These are phyloP conservation scores for Geopemphigus sp. DNA, from an alignment of 1,140 invertebrate genomes.

Conservation along the genomic window DNA sequence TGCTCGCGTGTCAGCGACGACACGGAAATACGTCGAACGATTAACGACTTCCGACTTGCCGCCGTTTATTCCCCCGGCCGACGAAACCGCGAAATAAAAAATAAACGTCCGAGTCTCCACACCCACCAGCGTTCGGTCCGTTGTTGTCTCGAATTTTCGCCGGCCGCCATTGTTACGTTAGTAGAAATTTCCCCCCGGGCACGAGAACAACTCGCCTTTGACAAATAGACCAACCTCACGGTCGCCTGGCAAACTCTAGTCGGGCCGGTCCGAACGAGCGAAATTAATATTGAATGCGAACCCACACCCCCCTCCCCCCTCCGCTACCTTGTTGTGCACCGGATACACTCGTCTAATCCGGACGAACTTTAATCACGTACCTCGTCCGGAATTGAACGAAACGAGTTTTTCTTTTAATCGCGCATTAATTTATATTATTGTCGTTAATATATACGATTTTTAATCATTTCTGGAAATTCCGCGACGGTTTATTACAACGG, in stretches of 20 bases:
- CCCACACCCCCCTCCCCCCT: not conserved
- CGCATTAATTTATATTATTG: not conserved
- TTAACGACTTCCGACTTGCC: not conserved
- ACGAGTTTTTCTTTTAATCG: slow-evolving; percentile 2
- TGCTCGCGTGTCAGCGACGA: not conserved
- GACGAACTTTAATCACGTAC: slow-evolving; percentile 4
- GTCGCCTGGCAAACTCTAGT: not conserved
- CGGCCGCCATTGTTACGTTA: too few species aligned
- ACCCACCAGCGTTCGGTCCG: too few species aligned
- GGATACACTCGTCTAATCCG: not conserved
- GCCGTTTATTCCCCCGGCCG: too few species aligned
- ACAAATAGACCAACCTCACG: not conserved
- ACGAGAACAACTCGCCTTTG: not conserved
- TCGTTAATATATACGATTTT: too few species aligned
- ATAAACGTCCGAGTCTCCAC: too few species aligned
- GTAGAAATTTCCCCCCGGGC: too few species aligned
- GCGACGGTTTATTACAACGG: too few species aligned
- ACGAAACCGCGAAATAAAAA: too few species aligned
- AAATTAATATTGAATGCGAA: slow-evolving; percentile 26
- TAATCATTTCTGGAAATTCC: too few species aligned
- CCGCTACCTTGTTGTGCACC: too few species aligned
- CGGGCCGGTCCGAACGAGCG: not conserved
- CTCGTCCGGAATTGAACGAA: not conserved
- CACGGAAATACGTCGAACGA: slow-evolving; percentile 1
- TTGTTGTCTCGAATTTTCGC: too few species aligned